Evolutionary conservation across 2,888 invertebrate species (phyloP), one percentile per base, ranked within the genome.

Genomic region (Volucella zonaria): DNA sequence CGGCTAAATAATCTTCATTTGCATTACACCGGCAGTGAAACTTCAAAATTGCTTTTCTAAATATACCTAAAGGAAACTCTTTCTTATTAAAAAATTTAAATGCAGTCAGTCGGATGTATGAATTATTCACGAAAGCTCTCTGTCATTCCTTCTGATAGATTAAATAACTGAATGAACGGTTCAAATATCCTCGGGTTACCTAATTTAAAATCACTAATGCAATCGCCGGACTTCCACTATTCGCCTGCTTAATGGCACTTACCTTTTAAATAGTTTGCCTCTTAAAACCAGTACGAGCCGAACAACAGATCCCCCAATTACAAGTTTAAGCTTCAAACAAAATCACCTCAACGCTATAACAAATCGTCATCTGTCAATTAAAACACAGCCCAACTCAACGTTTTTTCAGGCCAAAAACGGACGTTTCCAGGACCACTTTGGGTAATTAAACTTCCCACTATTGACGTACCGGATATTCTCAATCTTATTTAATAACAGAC

Each of bases 401-500:
- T 15, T 43, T 31, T 40, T 52, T 62, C 23, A 43, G 40, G 14
- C 38, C 47, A 14, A 23, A 45, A 38, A 38, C 47, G 43, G 54
- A 38, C 59, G 31, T 47, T 47, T 54, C 40, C 64, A 11, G 56
- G 38, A 78, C 70, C 64, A 78, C 78, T 78, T 71, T 78, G 49
- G 56, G 58, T 78, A 78, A 78, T 78, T 78, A 78, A 78, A 78
- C 78, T 56, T 38, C 43, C 49, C 78, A 64, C 71, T 78, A 62
- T 71, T 70, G 47, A 15, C 12, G 54, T 54, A 43, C n/a, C 40
- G 61, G 70, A 54, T 77, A 70, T 68, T 14, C 62, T 49, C 62
- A 56, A 62, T 78, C 59, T 70, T 78, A 70, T 78, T 70, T 78
- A 78, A 78, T 78, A 78, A 71, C 78, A 70, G 47, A 14, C 64